A percentile compares a stretch with the other conserved stretches of the same genome.
Conservation (phyloP, 2,797 vertebrate species). For the Diglossa cyanea region DNA sequence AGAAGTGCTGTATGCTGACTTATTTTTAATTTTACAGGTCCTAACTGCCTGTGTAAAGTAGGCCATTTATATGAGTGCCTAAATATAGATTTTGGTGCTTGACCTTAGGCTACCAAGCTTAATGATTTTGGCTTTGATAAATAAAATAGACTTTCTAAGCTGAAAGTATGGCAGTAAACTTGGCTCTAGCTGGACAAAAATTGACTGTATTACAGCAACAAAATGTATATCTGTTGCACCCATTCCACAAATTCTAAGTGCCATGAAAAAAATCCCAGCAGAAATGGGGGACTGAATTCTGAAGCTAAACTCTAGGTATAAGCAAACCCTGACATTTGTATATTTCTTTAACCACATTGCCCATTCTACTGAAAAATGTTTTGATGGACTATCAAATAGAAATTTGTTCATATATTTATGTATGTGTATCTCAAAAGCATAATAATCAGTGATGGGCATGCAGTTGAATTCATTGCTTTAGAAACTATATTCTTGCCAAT, state of each 20-base stretch:
- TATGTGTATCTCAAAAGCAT: not conserved
- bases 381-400: not conserved
- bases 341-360: not conserved
- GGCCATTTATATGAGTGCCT: not conserved
- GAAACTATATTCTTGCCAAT: not conserved
- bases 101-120: not conserved
- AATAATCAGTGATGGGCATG: not conserved
- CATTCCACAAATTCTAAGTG: not conserved
- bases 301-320: not conserved
- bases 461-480: not conserved
- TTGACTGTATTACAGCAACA: not conserved
- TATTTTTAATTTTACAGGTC: not conserved
- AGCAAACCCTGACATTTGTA: not conserved
- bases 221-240: not conserved
- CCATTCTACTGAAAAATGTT: not conserved
- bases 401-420: not conserved
- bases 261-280: not conserved
- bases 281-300: not conserved
- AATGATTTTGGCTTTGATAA: not conserved
- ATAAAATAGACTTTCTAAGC: not conserved
- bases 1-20: not conserved
- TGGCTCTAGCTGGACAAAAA: not conserved
- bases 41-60: not conserved
- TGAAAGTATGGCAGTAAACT: not conserved
- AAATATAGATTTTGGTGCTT: conserved; percentile 11